Evolutionary conservation across 2,888 invertebrate species (phyloP).

Genomic region (Chaitophorus viminalis): DNA sequence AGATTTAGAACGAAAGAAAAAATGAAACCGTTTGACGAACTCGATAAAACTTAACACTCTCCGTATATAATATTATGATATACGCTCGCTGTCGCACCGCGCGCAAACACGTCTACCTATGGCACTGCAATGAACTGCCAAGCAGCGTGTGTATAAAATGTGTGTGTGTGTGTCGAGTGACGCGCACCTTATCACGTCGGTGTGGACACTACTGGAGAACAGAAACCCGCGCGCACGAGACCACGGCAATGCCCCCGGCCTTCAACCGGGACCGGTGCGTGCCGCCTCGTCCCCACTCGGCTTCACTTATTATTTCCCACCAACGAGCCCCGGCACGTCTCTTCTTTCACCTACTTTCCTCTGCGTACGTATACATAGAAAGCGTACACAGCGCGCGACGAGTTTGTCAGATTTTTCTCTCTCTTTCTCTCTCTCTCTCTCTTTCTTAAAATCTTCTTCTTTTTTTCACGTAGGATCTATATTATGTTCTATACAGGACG

Average conservation of each 20-base stretch:
- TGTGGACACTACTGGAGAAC: slow-evolving; percentile 35
- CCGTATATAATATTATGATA: too few relatives aligned
- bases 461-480: neutral
- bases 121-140: too few relatives aligned
- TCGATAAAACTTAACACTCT: neutral
- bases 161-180: neutral
- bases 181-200: slow-evolving; percentile 7
- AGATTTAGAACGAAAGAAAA: too few relatives aligned
- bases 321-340: neutral
- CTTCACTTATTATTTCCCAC: neutral
- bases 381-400: neutral
- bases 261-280: slow-evolving; percentile 51
- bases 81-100: neutral
- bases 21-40: too few relatives aligned
- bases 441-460: neutral
- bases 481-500: too few relatives aligned
- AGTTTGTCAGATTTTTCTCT: neutral
- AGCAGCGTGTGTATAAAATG: neutral
- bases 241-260: slow-evolving; percentile 38
- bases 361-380: slow-evolving; percentile 11
- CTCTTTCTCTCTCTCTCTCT: neutral
- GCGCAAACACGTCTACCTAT: neutral
- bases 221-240: slow-evolving; percentile 17
- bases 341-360: slow-evolving; percentile 62
- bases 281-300: neutral